These are phyloP conservation scores for Apeltes quadracus DNA, from an alignment of 2,113 vertebrate species.

Conservation along the genomic window DNA sequence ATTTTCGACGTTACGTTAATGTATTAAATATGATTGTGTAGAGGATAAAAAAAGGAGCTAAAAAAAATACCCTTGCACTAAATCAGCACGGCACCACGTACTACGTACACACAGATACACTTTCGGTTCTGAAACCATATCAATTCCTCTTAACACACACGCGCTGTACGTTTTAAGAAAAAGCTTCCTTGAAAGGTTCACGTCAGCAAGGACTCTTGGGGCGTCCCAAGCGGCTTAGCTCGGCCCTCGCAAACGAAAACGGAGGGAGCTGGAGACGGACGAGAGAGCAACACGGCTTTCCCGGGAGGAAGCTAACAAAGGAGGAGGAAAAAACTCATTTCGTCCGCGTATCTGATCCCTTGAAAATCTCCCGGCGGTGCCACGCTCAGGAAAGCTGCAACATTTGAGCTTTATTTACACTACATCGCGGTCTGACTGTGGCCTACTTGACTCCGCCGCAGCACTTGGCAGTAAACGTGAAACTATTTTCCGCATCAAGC, in stretches of 20 bases:
- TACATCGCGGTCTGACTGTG: slow-evolving; percentile 1
- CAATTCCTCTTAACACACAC: slow-evolving; percentile 24
- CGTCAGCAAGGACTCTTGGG: slow-evolving; percentile 49
- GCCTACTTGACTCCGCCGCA: slow-evolving; percentile 7
- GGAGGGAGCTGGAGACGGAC: slow-evolving; percentile 39
- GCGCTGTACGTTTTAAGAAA: slow-evolving; percentile 43
- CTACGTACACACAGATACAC: background rate
- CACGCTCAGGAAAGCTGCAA: slow-evolving; percentile 11
- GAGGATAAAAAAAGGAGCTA: slow-evolving; percentile 44
- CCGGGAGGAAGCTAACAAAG: slow-evolving; percentile 44
- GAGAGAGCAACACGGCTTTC: slow-evolving; percentile 31
- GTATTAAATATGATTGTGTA: slow-evolving; percentile 36
- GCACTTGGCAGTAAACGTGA: slow-evolving; percentile 4
- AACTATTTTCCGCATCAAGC: background rate
- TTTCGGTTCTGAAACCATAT: slow-evolving; percentile 21
- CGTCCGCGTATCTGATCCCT: background rate
- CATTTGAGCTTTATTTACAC: slow-evolving; percentile 13
- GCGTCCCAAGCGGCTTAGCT: slow-evolving; percentile 52
- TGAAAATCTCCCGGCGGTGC: slow-evolving; percentile 6
- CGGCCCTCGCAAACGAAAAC: slow-evolving; percentile 33
- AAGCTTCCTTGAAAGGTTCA: slow-evolving; percentile 63
- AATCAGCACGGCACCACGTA: slow-evolving; percentile 22
- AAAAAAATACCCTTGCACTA: slow-evolving; percentile 34
- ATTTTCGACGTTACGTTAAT: slow-evolving; percentile 6
- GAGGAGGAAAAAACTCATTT: slow-evolving; percentile 13